Evolutionary conservation across 64 coral and sea anemone species (phyloP), one percentile per base, ranked within the genome.

Genomic region (Montipora capricornis): DNA sequence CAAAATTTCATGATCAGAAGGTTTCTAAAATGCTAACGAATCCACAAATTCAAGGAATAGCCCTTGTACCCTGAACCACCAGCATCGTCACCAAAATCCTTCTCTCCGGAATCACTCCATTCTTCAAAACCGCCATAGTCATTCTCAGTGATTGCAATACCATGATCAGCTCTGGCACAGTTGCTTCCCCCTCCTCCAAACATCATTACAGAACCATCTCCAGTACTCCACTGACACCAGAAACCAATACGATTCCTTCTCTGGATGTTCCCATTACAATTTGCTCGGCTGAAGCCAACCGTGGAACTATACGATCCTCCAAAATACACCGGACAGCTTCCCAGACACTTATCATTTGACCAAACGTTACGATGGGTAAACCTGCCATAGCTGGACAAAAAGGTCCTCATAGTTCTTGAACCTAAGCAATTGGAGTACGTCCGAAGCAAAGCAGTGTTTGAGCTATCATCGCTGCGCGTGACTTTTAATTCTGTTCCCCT

Each of bases 171-270:
- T 14, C 88, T 88, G 3, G 14, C 45, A n/a, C 93, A 95, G 0
- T 1, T 26, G 17, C n/a, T 26, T 12, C 93, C 88, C 1, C 93
- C 93, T 53, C 93, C 93, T 58, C 93, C 93, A 79, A 95, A 71
- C 93, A 95, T 95, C 64, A 95, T 82, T 14, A 95, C 93, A 62
- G 93, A 66, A 45, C 73, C 93, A 22, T 95, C 88, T 4, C 93
- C 93, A 57, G 24, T 3, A 0, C 81, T 26, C 82, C 83, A 90
- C 70, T 95, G 70, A 83, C 93, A 95, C 93, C 93, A 95, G 73
- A 95, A 95, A 10, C 51, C 68, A 19, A 94, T 3, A 13, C 73
- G 71, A 37, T 68, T 47, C 50, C 87, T 62, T 24, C 73, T 75
- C 37, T 78, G 77, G 12, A 95, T 79, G 73, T 90, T 90, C n/a